phyloP scores from a whole-genome alignment of 2,888 invertebrate species.

The Catotricha subobsoleta region DNA sequence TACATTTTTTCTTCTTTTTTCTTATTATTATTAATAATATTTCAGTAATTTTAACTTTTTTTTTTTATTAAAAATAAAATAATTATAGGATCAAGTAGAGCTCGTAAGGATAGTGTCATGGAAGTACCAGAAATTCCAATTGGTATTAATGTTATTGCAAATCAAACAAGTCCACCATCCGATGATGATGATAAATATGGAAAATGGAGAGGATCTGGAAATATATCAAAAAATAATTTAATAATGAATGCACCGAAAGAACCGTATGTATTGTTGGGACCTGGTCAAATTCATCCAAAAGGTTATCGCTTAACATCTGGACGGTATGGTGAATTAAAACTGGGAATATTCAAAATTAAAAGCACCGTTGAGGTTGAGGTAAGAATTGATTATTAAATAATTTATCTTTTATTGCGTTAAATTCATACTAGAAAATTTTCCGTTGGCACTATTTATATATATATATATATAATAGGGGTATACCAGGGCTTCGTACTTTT shows the following conservation, averaged over 20 bases:
- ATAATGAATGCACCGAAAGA: slow-evolving; percentile 12
- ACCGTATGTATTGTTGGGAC: slow-evolving; percentile 39
- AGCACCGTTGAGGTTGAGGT: slow-evolving; percentile 80
- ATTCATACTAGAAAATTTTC: too few relatives aligned
- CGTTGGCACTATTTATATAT: too few relatives aligned
- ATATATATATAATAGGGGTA: too few relatives aligned
- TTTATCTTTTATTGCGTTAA: too few relatives aligned
- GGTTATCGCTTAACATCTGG: slow-evolving; percentile 50
- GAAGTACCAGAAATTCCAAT: slow-evolving; percentile 31
- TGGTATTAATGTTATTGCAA: slow-evolving; percentile 26
- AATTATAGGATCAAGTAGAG: slow-evolving; percentile 29
- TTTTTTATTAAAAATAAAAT: too few relatives aligned
- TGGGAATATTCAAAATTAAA: slow-evolving; percentile 78
- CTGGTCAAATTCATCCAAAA: slow-evolving; percentile 64
- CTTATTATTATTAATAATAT: too few relatives aligned
- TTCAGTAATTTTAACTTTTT: too few relatives aligned
- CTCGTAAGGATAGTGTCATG: slow-evolving; percentile 39
- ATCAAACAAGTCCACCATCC: slow-evolving; percentile 37
- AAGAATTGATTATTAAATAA: too few relatives aligned
- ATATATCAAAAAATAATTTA: slow-evolving; percentile 8
- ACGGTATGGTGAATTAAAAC: slow-evolving; percentile 63
- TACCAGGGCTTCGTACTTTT: too few relatives aligned
- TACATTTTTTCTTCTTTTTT: too few relatives aligned
- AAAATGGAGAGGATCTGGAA: slow-evolving; percentile 23
- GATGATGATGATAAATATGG: slow-evolving; percentile 26